These are phyloP conservation scores for Delia radicum DNA, from an alignment of 1,140 invertebrate genomes.

Conservation along the genomic window DNA sequence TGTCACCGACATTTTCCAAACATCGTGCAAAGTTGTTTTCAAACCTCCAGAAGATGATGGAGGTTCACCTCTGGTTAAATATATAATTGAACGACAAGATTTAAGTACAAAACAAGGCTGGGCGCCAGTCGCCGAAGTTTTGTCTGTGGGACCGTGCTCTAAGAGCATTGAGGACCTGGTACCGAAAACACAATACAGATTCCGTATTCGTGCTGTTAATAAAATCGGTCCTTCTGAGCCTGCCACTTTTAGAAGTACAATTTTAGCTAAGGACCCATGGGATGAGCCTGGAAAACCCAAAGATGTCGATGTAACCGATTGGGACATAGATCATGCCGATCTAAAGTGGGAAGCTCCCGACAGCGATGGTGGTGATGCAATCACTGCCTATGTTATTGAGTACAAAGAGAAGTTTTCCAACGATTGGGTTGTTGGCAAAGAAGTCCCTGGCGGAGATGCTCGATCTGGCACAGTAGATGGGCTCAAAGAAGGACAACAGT, in stretches of 20 bases:
- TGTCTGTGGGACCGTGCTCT: conserved; percentile 64
- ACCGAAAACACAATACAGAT: conserved; percentile 89
- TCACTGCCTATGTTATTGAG: conserved; percentile 91
- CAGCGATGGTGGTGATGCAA: conserved; percentile 90
- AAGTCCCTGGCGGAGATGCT: conserved; percentile 76
- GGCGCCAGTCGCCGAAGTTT: conserved; percentile 78
- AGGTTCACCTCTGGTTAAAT: conserved; percentile 85
- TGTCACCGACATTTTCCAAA: conserved; percentile 88
- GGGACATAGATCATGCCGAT: conserved; percentile 95
- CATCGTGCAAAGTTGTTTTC: conserved; percentile 89
- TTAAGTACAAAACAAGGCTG: conserved; percentile 83
- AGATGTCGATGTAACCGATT: conserved; percentile 87
- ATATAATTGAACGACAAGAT: conserved; percentile 94
- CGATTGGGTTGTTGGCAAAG: conserved; percentile 81
- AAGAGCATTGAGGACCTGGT: conserved; percentile 86
- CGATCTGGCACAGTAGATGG: conserved; percentile 79
- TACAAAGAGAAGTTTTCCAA: conserved; percentile 91
- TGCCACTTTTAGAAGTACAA: conserved; percentile 78
- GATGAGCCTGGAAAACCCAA: conserved; percentile 93
- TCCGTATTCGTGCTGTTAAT: conserved; percentile 93
- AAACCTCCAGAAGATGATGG: conserved; percentile 92
- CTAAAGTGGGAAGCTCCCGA: conserved; percentile 89
- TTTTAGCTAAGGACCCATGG: conserved; percentile 97
- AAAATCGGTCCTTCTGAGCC: conserved; percentile 87
- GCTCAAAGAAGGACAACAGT: conserved; percentile 91